phyloP scores from a whole-genome alignment of 2,888 invertebrate species.

The Heterodera filipjevi region DNA sequence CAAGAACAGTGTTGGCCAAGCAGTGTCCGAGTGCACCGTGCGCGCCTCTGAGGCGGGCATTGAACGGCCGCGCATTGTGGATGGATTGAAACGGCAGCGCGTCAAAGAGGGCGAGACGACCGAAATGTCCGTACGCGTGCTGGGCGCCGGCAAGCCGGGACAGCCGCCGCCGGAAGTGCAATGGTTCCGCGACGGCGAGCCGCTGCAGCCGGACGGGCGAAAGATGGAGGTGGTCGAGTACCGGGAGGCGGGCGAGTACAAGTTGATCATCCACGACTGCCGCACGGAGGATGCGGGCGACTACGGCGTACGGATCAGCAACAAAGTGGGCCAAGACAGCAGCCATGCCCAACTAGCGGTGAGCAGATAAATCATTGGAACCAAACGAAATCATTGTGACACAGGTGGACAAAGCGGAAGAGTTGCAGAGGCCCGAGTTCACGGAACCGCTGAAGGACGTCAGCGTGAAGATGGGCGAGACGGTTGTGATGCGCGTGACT shows the following conservation, averaged over 20 bases:
- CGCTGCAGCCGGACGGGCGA: slow-evolving; percentile 67
- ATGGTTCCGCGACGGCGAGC: slow-evolving; percentile 50
- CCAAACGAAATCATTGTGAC: slow-evolving; percentile 13
- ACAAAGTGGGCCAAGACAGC: slow-evolving; percentile 40
- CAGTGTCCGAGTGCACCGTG: slow-evolving; percentile 27
- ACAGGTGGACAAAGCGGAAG: slow-evolving; percentile 67
- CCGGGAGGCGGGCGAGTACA: slow-evolving; percentile 41
- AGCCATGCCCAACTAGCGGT: slow-evolving; percentile 47
- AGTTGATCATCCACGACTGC: slow-evolving; percentile 48
- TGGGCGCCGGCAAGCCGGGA: slow-evolving; percentile 36
- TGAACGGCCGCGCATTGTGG: slow-evolving; percentile 42
- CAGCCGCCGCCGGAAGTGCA: slow-evolving; percentile 44
- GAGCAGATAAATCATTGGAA: slow-evolving; percentile 55
- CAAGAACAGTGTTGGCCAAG: slow-evolving; percentile 69
- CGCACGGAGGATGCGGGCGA: slow-evolving; percentile 57
- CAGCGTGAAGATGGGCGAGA: slow-evolving; percentile 86
- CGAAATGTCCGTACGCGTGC: slow-evolving; percentile 46
- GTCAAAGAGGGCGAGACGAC: slow-evolving; percentile 45
- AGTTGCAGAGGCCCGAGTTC: slow-evolving; percentile 75
- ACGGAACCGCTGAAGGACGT: slow-evolving; percentile 76
- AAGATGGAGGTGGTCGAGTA: slow-evolving; percentile 36
- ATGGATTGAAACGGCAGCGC: slow-evolving; percentile 40
- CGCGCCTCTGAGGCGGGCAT: slow-evolving; percentile 24
- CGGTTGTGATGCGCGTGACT: slow-evolving; percentile 81
- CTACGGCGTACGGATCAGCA: slow-evolving; percentile 53